phyloP scores from a whole-genome alignment of 1,140 invertebrate genomes.

The Drosophila subpulchrella region DNA sequence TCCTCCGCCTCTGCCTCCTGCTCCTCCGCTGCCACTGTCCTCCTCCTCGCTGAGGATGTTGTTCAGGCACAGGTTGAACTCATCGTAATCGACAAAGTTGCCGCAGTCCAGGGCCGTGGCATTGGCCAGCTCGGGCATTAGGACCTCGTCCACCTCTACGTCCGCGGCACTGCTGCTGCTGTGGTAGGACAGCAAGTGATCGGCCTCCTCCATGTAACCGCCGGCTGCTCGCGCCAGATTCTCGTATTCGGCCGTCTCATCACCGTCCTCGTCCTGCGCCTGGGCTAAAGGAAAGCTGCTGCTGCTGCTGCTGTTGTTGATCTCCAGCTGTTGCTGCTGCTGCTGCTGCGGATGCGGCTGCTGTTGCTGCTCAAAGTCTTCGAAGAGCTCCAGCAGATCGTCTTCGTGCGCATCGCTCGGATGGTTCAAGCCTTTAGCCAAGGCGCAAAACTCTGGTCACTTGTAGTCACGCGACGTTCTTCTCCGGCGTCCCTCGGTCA shows the following conservation, averaged over 20 bases:
- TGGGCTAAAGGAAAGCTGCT: conserved; percentile 73
- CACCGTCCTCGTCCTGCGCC: conserved; percentile 67
- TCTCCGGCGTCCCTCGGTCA: conserved; percentile 84
- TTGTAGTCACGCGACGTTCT: conserved; percentile 87
- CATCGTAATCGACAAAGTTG: conserved; percentile 81
- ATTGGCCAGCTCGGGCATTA: conserved; percentile 64
- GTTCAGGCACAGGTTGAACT: conserved; percentile 78
- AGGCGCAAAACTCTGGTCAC: conserved; percentile 86
- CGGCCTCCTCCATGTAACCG: conserved; percentile 39
- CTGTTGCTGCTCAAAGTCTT: conserved; percentile 51
- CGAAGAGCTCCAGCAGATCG: conserved; percentile 67
- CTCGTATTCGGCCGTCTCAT: conserved; percentile 46
- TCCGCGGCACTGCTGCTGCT: conserved; percentile 54
- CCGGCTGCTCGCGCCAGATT: conserved; percentile 34
- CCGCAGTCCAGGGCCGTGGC: conserved; percentile 62
- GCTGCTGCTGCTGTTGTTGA: conserved; percentile 51
- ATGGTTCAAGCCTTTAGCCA: conserved; percentile 77
- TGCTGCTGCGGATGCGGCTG: conserved; percentile 31
- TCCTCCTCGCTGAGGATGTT: conserved; percentile 77
- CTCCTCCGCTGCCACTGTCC: conserved; percentile 32
- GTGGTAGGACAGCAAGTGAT: conserved; percentile 56
- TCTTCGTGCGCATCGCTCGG: conserved; percentile 58
- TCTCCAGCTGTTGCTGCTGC: conserved; percentile 38
- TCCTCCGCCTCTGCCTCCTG: conserved; percentile 7
- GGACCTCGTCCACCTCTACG: conserved; percentile 48